Evolutionary conservation across 2,113 vertebrate genomes (phyloP).

Genomic region (Manacus vitellinus): DNA sequence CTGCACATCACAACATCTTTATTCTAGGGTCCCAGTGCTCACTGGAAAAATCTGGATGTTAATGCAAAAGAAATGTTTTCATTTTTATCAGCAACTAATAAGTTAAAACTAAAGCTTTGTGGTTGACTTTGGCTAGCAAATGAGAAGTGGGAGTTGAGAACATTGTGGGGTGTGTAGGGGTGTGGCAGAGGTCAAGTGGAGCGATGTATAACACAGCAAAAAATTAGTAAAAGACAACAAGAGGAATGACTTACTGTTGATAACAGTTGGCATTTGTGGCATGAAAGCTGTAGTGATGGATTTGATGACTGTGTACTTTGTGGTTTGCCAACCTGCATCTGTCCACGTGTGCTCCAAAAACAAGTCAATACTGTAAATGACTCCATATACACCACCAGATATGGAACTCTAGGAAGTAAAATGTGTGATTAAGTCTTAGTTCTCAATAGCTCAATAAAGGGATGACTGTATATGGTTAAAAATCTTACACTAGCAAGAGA

Average conservation of each 20-base stretch:
- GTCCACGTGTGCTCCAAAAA: constrained; percentile 64
- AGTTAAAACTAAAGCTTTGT: neutral
- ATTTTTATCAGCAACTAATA: neutral
- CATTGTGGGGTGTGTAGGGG: neutral
- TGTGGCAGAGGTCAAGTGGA: neutral
- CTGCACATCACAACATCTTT: neutral
- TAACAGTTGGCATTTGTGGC: constrained; percentile 45
- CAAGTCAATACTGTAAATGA: constrained; percentile 51
- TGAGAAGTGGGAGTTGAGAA: neutral
- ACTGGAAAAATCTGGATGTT: neutral
- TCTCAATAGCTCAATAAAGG: neutral
- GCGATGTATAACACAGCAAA: neutral
- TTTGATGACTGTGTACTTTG: constrained; percentile 55
- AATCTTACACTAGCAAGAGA: neutral
- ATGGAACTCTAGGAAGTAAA: constrained; percentile 58
- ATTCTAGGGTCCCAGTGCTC: neutral
- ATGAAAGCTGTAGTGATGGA: constrained; percentile 60
- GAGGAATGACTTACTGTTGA: constrained; percentile 53
- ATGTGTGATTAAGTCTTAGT: neutral
- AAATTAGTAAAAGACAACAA: neutral
- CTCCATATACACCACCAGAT: constrained; percentile 39
- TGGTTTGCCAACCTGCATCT: constrained; percentile 55
- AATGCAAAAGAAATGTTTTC: neutral
- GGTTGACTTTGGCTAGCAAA: neutral
- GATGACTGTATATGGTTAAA: neutral